Conservation (phyloP, 2,113 vertebrate genomes). For the Neolamprologus cancellatus region DNA sequence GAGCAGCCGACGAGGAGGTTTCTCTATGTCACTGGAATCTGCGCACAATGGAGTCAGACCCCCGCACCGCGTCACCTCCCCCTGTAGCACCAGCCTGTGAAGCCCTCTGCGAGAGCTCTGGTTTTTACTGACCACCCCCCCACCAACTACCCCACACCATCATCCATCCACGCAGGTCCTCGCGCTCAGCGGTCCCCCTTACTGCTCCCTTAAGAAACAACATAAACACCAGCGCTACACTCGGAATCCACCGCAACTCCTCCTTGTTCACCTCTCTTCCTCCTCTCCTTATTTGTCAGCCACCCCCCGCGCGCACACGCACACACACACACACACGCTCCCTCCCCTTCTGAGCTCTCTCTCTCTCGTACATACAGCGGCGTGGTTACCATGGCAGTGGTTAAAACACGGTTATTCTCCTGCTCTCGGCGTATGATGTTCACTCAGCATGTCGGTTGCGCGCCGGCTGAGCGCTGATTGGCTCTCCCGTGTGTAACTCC, state of each 20-base stretch:
- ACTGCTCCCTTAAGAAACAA: constrained; percentile 27
- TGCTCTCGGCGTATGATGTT: constrained; percentile 5
- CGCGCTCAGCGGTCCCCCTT: constrained; percentile 5
- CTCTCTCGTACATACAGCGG: not conserved
- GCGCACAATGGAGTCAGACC: constrained; percentile 39
- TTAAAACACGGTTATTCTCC: constrained; percentile 33
- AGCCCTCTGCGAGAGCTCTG: constrained; percentile 9
- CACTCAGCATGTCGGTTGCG: not conserved
- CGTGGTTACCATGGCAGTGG: constrained; percentile 59
- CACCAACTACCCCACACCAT: not conserved
- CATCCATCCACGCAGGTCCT: not conserved
- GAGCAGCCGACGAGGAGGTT: constrained; percentile 53
- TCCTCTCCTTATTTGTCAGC: not conserved
- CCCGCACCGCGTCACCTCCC: not conserved
- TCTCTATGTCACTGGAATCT: constrained; percentile 63
- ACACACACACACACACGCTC: not conserved
- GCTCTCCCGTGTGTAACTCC: not conserved
- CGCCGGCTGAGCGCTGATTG: not conserved
- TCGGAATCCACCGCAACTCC: constrained; percentile 29
- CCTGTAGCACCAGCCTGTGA: constrained; percentile 25
- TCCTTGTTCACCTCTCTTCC: not conserved
- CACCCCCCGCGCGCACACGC: not conserved
- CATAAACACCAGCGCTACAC: constrained; percentile 42
- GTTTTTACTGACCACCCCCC: not conserved
- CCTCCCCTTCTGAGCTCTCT: not conserved